Percentiles rank a stretch among this genome's conserved stretches.
phyloP scores from a whole-genome alignment of 1,140 invertebrate genomes.

The Diploscapter pachys region DNA sequence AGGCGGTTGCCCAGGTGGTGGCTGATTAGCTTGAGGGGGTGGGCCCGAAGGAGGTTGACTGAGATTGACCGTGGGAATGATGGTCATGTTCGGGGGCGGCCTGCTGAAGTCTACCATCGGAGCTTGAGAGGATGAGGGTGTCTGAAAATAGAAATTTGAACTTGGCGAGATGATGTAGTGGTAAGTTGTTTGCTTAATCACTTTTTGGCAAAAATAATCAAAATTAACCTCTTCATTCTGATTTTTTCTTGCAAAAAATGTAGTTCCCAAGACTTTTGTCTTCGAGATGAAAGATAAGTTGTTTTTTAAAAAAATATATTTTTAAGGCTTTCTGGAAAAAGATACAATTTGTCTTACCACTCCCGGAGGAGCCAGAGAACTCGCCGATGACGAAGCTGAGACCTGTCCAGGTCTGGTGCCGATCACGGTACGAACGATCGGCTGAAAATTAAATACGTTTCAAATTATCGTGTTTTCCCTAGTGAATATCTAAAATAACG shows the following conservation, averaged over 20 bases:
- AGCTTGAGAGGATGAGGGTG: not conserved
- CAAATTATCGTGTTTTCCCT: not conserved
- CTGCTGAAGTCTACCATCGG: slow-evolving; percentile 44
- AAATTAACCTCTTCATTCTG: no score
- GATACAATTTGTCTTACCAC: not conserved
- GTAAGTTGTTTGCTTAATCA: no score
- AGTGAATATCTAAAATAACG: not conserved
- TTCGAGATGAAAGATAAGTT: not conserved
- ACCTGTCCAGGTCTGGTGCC: slow-evolving; percentile 22
- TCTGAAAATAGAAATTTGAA: no score
- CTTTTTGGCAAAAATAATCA: no score
- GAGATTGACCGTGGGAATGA: not conserved
- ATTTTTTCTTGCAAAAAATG: no score
- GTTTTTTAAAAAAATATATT: slow-evolving; percentile 1
- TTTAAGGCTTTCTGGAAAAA: not conserved
- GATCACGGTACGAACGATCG: slow-evolving; percentile 7
- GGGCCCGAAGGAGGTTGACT: no score
- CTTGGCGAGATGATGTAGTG: no score
- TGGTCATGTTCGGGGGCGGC: slow-evolving; percentile 33
- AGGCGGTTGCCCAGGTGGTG: not conserved
- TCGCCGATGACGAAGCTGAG: not conserved
- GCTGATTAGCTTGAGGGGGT: no score
- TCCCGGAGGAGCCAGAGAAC: slow-evolving; percentile 19
- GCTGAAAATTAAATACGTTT: slow-evolving; percentile 4
- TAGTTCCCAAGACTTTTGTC: no score